A percentile compares a stretch with the other conserved stretches of the same genome.
Conservation (phyloP, 2,113 vertebrate genomes). For the Piaya cayana region DNA sequence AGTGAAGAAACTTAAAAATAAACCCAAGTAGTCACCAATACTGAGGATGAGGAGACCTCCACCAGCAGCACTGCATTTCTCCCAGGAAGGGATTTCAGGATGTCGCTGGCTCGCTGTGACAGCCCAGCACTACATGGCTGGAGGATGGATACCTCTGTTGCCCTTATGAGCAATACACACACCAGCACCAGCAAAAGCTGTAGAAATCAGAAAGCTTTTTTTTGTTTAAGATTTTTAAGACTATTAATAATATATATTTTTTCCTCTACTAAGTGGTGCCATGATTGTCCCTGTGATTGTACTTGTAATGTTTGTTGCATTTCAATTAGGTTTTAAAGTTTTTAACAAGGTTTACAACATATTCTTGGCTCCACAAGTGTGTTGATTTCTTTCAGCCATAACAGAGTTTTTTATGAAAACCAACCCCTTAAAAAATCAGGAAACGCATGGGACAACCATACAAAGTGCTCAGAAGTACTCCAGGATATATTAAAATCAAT, state of each 20-base stretch:
- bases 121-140: neutral
- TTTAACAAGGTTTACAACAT: neutral
- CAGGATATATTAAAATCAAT: neutral
- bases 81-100: neutral
- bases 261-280: neutral
- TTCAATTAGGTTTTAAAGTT: neutral
- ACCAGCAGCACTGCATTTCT: neutral
- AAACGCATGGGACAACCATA: neutral
- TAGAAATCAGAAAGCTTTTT: accelerated
- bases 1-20: neutral
- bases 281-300: neutral
- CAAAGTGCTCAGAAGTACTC: neutral
- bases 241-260: neutral
- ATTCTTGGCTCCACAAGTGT: neutral
- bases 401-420: neutral
- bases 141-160: neutral
- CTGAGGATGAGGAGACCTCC: too few relatives aligned
- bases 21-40: neutral
- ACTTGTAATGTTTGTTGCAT: neutral
- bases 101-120: accelerated
- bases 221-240: neutral
- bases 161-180: neutral
- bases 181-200: neutral
- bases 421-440: neutral
- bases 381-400: neutral